A percentile compares a stretch with the other conserved stretches of the same genome.
These are phyloP conservation scores for Agrypnia vestita DNA, from an alignment of 1,140 invertebrate species.

Conservation along the genomic window DNA sequence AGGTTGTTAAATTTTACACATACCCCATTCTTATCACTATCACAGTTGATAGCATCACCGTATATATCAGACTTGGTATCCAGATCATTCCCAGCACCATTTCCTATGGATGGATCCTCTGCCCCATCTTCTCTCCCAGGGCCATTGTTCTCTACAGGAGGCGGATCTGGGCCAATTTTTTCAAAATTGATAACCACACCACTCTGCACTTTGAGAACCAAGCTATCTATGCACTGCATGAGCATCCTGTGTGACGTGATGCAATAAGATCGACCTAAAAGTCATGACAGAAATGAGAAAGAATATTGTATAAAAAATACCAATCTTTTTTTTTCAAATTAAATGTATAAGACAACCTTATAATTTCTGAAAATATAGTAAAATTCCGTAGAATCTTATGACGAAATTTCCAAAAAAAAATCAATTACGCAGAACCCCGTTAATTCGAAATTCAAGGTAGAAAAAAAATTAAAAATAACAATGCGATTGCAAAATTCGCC, in stretches of 20 bases:
- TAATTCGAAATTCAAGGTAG: no score
- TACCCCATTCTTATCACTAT: slow-evolving; percentile 58
- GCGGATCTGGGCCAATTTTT: slow-evolving; percentile 93
- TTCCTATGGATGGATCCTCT: slow-evolving; percentile 66
- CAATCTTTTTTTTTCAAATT: no score
- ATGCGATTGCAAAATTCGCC: no score
- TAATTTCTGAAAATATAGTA: no score
- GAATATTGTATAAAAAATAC: no score
- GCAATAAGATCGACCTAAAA: slow-evolving; percentile 92
- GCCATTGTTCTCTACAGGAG: slow-evolving; percentile 75
- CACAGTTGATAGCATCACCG: slow-evolving; percentile 50
- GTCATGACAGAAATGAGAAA: slow-evolving; percentile 3
- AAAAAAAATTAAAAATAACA: no score
- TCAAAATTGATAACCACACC: slow-evolving; percentile 99
- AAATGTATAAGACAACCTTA: no score
- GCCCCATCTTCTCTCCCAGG: slow-evolving; percentile 64
- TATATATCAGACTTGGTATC: slow-evolving; percentile 62
- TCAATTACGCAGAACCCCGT: no score
- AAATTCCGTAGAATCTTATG: no score
- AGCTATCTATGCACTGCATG: slow-evolving; percentile 95
- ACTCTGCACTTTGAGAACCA: slow-evolving; percentile 97
- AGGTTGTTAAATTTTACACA: slow-evolving; percentile 8
- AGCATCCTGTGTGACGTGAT: slow-evolving; percentile 96
- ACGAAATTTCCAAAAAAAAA: no score
- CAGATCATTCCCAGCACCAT: slow-evolving; percentile 62